phyloP scores from a whole-genome alignment of 1,140 invertebrate genomes.

The Cecropterus lyciades region DNA sequence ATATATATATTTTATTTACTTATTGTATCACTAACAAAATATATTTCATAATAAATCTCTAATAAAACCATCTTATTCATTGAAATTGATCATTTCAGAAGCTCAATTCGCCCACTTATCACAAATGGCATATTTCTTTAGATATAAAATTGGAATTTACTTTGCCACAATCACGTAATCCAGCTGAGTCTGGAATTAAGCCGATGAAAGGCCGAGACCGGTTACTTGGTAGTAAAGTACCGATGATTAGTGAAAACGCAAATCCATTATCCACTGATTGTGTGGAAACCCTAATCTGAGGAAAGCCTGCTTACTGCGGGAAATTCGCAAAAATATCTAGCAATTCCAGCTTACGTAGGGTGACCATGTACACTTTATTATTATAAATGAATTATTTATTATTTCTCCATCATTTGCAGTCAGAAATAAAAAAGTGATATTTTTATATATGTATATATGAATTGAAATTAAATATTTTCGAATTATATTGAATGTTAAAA shows the following conservation, averaged over 20 bases:
- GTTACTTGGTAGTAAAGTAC: slow-evolving; percentile 4
- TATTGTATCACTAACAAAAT: too few relatives aligned
- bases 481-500: background rate
- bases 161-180: background rate
- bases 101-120: background rate
- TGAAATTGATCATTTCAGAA: too few relatives aligned
- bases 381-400: slow-evolving; percentile 17
- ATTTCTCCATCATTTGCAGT: slow-evolving; percentile 12
- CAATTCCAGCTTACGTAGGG: background rate
- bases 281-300: slow-evolving; percentile 22
- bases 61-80: too few relatives aligned
- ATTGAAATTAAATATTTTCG: too few relatives aligned
- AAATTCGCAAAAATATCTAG: slow-evolving; percentile 24
- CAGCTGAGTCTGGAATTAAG: background rate
- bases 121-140: background rate
- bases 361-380: slow-evolving; percentile 14
- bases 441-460: too few relatives aligned
- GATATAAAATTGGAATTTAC: background rate
- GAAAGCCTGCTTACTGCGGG: slow-evolving; percentile 3
- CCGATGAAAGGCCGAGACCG: slow-evolving; percentile 2
- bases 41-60: too few relatives aligned
- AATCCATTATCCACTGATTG: slow-evolving; percentile 27
- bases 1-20: too few relatives aligned
- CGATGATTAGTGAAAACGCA: slow-evolving; percentile 24
- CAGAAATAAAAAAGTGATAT: too few relatives aligned